Base-by-base conservation (phyloP, 2,113 vertebrate species). In the Lophochroa leadbeateri region DNA sequence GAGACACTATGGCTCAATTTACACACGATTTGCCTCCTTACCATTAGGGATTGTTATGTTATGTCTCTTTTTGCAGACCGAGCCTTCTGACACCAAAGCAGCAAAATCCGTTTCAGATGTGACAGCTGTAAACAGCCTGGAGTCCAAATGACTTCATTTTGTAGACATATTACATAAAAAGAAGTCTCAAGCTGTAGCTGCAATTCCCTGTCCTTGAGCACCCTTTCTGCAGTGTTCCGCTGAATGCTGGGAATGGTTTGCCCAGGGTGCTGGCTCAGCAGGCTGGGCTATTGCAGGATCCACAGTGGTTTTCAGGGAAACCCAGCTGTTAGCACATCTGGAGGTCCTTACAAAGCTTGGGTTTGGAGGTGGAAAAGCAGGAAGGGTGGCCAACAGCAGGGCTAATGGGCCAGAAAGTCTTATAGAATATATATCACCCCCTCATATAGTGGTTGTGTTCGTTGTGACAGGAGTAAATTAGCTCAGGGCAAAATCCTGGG, bases 51-150 rank as follows among this genome's bases (percentile, higher is more conserved):
- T 65, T 82, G 94, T 68, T 20, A 29, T 95, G 52, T 82, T 91
- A 63, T 80, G 44, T 71, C 69, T 92, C 81, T 81, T 41, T 93
- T 67, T 68, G 72, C 53, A 80, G 86, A 63, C 31, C 13, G 50
- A 77, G 57, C 23, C 70, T 83, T 92, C 67, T 55, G 81, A 91
- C 76, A 86, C 92, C 41, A 4, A 71, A 78, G 80, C 69, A 60
- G 76, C 94, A 77, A 94, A 93, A 94, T 87, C 86, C 1, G 0
- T 79, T 92, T 96, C 92, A 93, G 79, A 75, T 72, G 31, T 74
- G 87, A 80, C 77, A 86, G 82, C 92, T 96, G 27, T 60, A 49
- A 94, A 91, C 39, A 86, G 81, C 78, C 65, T 28, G 35, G 60
- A 91, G 76, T 85, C 39, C 88, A 44, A 90, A 82, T 55, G 1